Evolutionary conservation across 2,797 vertebrate species (phyloP), one percentile per base, ranked within the genome.

Genomic region (Lutjanus argentimaculatus): DNA sequence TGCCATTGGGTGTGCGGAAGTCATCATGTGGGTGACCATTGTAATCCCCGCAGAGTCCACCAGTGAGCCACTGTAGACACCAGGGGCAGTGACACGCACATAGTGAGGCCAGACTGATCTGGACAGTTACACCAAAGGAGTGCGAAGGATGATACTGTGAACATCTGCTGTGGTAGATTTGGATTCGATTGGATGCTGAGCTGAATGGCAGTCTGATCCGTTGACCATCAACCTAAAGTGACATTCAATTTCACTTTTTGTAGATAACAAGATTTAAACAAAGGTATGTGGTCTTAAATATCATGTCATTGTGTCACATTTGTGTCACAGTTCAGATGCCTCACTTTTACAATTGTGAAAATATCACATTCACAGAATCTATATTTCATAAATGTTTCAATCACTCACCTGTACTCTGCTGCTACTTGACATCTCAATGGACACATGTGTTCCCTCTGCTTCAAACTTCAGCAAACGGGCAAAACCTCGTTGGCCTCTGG

Each of bases 41-140:
- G 64, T 91, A 88, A 65, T 95, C 71, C 9, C 95, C 92, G 73
- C 94, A 94, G 16, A 95, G 91, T 42, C 94, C 93, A 52, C 84
- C 90, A 95, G 77, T 43, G 84, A 75, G 2, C 86, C 22, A 0
- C 19, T 82, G 63, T 95, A 95, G 70, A 85, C 62, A 40, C 43
- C 68, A 6, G 94, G 93, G 5, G 86, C 87, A 10, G 78, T 93
- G 70, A 94, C n/a, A 0, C 71, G 69, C 6, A 95, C 75, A 22
- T 85, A 82, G 72, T 92, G 85, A 46, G 83, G 82, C 92, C 93
- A 93, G 52, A 94, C 91, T 0, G 80, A n/a, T 91, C 82, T 90
- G 88, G 12, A 95, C 62, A 0, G 85, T 81, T 22, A 95, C 91
- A 40, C 93, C 95, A 67, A 94, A 88, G 7, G 80, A 30, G 95